Evolutionary conservation across 2,797 vertebrate species (phyloP).

Genomic region (Halcyon badia): DNA sequence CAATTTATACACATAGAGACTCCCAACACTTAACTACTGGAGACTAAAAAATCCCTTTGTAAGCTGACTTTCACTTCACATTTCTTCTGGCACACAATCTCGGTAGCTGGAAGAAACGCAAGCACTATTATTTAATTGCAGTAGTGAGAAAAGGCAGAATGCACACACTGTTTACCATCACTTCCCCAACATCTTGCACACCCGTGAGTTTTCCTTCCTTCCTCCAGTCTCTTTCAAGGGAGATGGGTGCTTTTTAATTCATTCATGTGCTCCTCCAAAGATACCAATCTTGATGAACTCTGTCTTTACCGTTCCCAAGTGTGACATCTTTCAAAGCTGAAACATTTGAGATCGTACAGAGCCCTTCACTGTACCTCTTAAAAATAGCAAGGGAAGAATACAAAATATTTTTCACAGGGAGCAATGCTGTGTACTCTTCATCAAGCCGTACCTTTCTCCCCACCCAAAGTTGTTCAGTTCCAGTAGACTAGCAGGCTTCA

Average conservation of each 20-base stretch:
- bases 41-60: constrained; percentile 7
- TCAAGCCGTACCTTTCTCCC: background rate
- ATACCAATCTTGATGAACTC: background rate
- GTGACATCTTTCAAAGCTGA: background rate
- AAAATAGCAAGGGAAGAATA: background rate
- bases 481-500: background rate
- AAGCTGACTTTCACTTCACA: background rate
- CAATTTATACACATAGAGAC: background rate
- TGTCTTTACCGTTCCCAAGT: background rate
- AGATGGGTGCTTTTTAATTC: background rate
- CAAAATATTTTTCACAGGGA: background rate
- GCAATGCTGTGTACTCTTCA: background rate
- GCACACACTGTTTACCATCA: background rate
- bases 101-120: background rate
- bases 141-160: background rate
- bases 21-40: background rate
- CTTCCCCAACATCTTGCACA: background rate
- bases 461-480: background rate
- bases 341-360: background rate
- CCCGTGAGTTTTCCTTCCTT: background rate
- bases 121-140: background rate
- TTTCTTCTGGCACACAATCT: background rate
- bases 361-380: background rate
- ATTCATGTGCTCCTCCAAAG: background rate
- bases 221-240: background rate